Base-by-base conservation (phyloP, 2,888 invertebrate species). In the Tubulanus polymorphus region DNA sequence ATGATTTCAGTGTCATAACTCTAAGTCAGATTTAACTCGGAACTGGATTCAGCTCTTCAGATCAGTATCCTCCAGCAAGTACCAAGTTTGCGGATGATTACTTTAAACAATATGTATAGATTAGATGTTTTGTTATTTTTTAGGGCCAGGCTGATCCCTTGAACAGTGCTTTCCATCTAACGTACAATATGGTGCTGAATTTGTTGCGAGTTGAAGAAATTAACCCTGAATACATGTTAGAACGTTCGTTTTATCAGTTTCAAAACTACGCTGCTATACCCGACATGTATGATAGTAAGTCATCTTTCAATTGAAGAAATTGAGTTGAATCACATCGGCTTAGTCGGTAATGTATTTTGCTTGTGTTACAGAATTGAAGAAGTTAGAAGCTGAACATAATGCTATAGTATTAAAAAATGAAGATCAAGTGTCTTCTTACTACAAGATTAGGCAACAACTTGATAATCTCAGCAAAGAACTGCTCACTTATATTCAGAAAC, bases 121-220 rank as follows among this genome's bases (percentile, higher is more conserved):
- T n/a, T n/a, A n/a, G n/a, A n/a, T n/a, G n/a, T n/a, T n/a, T n/a
- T n/a, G n/a, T n/a, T n/a, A n/a, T n/a, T 51, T 26, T 90, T 3
- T 87, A 93, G 82, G 97, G 99, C 25, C 87, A 87, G 70, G 89
- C 99, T 0, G 99, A 99, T 81, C 91, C 95, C 0, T 89, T 99
- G 60, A 99, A 99, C 80, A 96, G 96, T 0, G 97, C 99, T 0
- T 99, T 99, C 81, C 97, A 99, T 80, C 84, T 99, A 57, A 97
- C 97, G 0, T 99, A 99, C 80, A 99, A 99, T 78, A 99, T 99
- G 99, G 96, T 99, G 2, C 80, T 95, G 55, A 89, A 99, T 85
- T 82, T 99, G 63, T 82, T 99, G 63, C 83, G 99, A 64, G 99
- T 99, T 0, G 99, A 99, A 80, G 99, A 96, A 82, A 96, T 99